Base-by-base conservation (phyloP, 64 coral and sea anemone genomes). In the Acropora tenuis region DNA sequence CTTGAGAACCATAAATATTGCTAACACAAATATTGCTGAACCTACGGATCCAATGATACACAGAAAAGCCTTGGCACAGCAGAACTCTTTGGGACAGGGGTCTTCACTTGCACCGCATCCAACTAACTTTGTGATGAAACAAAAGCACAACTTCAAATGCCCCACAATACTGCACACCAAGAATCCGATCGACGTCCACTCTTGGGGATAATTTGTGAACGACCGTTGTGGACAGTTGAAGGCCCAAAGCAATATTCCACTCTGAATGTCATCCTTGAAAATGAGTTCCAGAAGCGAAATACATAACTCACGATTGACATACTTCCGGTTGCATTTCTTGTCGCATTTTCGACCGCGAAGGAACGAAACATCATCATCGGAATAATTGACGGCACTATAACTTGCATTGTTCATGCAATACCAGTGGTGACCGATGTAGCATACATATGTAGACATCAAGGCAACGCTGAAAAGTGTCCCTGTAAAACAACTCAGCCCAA, bases 241-340 rank as follows among this genome's bases (percentile, higher is more conserved):
- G 5, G 40, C 6, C 40, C 73, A 9, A 77, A 17, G 48, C 43
- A 77, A 48, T 17, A 77, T 12, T 12, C 10, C 10, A 48, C 75
- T 77, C 43, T 77, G 43, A 77, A 77, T 77, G 44, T 13, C 75
- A 17, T 77, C 75, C 75, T 77, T 77, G 75, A 12, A 0, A 18
- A 77, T 0, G 5, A 77, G 44, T 77, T 77, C 75, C 75, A 48
- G 0, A 48, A 77, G 1, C 10, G 75, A 77, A 15, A 77, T 17
- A 45, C 43, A 48, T 9, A 77, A 77, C 15, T 77, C 75, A 6
- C 2, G 5, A 16, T 4, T 4, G 75, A 48, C 45, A 48, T 46
- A 49, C 13, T 5, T 3, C 1, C 46, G 43, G 75, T 77, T 47
- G 16, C 43, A 47, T 6, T 77, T n/a, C 75, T 77, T 48, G 43